Evolutionary conservation across 2,797 vertebrate genomes (phyloP), one percentile per base, ranked within the genome.

Genomic region (Discoglossus pictus): DNA sequence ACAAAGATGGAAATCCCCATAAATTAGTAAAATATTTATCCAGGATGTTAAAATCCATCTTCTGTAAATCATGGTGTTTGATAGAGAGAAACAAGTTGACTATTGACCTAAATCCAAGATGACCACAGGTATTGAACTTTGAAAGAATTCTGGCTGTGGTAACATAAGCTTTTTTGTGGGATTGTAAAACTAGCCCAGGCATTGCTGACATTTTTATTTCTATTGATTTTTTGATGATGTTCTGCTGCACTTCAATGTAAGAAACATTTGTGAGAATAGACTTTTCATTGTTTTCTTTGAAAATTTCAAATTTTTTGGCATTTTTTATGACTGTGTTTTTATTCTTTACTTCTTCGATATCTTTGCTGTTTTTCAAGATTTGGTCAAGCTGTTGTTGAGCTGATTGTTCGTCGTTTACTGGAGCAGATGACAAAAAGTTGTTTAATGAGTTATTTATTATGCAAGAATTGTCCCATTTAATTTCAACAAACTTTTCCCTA

Each of bases 191-290:
- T 7, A 24, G 39, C 42, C 42, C 38, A 40, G 55, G 55, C 8
- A 59, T n/a, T 24, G 23, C 16, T 24, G 39, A 23, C 38, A 59
- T 10, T 25, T 59, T 59, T 40, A 16, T 42, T 59, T 59, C 55
- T 21, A 59, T 12, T 16, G 7, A 4, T 21, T 21, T 12, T 38
- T 7, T 25, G 27, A 31, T 31, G 27, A 31, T 31, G 4, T 31
- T 31, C 27, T 31, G 27, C 27, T 31, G 27, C 27, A 31, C 4
- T 31, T 31, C 27, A 31, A 4, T 31, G n/a, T n/a, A n/a, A 31
- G 27, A 31, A 4, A 9, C 27, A 31, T 31, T 31, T 31, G 4
- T n/a, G n/a, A n/a, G n/a, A n/a, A n/a, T n/a, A n/a, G n/a, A n/a
- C n/a, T n/a, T n/a, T n/a, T n/a, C n/a, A n/a, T n/a, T n/a, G n/a